These are phyloP conservation scores for Epinephelus coioides DNA, from an alignment of 2,797 vertebrate genomes.

Conservation along the genomic window DNA sequence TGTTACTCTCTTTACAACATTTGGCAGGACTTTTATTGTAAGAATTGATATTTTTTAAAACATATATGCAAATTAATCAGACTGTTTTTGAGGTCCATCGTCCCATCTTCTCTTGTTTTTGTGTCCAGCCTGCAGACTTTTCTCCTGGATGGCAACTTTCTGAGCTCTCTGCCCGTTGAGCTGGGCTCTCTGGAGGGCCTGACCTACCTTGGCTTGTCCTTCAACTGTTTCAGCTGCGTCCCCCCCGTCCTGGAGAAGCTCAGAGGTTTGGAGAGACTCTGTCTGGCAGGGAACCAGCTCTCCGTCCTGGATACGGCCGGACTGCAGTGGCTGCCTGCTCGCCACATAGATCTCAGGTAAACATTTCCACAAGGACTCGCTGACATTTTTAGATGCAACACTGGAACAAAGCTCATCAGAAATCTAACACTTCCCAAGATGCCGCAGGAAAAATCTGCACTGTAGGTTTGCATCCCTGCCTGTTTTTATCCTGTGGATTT, in stretches of 20 bases:
- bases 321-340: slow-evolving; percentile 90
- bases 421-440: slow-evolving; percentile 13
- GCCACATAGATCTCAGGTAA: slow-evolving; percentile 94
- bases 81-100: background rate
- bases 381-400: slow-evolving; percentile 20
- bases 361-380: background rate
- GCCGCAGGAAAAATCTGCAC: slow-evolving; percentile 1
- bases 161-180: slow-evolving; percentile 91
- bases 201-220: slow-evolving; percentile 94
- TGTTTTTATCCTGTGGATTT: slow-evolving; percentile 1
- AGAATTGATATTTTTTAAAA: background rate
- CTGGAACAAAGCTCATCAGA: slow-evolving; percentile 17
- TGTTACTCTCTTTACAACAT: too few species aligned
- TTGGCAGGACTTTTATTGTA: background rate
- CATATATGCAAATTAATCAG: background rate
- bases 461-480: background rate
- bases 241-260: slow-evolving; percentile 92
- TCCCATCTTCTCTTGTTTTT: slow-evolving; percentile 4
- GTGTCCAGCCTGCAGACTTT: slow-evolving; percentile 93
- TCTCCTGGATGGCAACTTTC: slow-evolving; percentile 94
- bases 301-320: slow-evolving; percentile 85
- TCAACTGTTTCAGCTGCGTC: slow-evolving; percentile 92
- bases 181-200: slow-evolving; percentile 91
- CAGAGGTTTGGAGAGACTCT: slow-evolving; percentile 91
- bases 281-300: slow-evolving; percentile 95